Evolutionary conservation across 2,113 vertebrate genomes (phyloP), one percentile per base, ranked within the genome.

Genomic region (Leucoraja erinaceus): DNA sequence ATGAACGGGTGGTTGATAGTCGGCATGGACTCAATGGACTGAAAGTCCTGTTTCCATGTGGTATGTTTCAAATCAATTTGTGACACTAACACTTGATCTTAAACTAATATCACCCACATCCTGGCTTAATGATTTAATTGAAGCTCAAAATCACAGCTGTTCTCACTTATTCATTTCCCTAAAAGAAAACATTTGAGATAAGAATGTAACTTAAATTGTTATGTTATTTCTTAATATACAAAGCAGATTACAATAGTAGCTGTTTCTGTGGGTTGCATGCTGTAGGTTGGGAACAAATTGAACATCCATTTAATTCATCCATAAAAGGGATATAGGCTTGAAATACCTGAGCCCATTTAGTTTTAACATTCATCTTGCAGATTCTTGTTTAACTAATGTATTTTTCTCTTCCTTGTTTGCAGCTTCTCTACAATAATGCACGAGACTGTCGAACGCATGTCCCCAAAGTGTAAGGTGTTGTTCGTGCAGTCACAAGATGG

Each of bases 401-500:
- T 20, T n/a, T 90, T 12, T 61, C 83, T 63, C 86, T 61, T 5
- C 74, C 11, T 92, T 78, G 2, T n/a, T 63, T 33, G 0, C 95
- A 99, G 99, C 95, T 99, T 99, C 95, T 97, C 98, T 75, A 95
- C 94, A 38, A 47, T 98, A 93, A 96, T 99, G 98, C 96, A 96
- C 0, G 96, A 98, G 76, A 99, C 98, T 0, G 95, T 99, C 94
- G 96, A 95, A 94, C 96, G 97, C 93, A 88, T 99, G 96, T 97
- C 98, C 0, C 98, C 98, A 0, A 96, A 97, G 93, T 99, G 99
- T 3, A 96, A 98, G 0, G 98, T 99, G 94, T 97, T 96, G 7
- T 98, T 99, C 94, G 94, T 98, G 90, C 97, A 98, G 95, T 99
- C 98, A 0, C 98, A 99, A 94, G 99, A 99, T 0, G 98, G 99